Percentiles rank a stretch among this genome's conserved stretches.
Evolutionary conservation across 2,797 vertebrate genomes (phyloP).

Genomic region (Phoebastria nigripes): DNA sequence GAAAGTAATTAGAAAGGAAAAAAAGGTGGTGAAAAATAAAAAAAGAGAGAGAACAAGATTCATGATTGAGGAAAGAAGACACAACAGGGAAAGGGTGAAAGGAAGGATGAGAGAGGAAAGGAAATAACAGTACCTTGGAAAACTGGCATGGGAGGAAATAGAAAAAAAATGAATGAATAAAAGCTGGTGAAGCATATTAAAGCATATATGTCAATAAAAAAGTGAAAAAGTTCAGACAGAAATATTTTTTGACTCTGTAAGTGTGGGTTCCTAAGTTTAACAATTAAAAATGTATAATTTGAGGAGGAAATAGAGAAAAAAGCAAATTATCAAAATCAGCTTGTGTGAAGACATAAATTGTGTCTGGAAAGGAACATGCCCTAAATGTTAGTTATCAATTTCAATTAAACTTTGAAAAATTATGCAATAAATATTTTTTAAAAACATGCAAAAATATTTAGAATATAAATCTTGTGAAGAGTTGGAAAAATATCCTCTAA

Average conservation of each 20-base stretch:
- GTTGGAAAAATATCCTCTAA: neutral
- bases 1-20: neutral
- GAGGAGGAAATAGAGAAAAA: neutral
- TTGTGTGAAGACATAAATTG: neutral
- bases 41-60: neutral
- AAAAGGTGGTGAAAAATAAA: neutral
- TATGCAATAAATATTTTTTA: neutral
- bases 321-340: neutral
- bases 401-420: neutral
- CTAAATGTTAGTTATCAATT: neutral
- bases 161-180: neutral
- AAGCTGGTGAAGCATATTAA: neutral
- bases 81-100: neutral
- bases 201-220: neutral
- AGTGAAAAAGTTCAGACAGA: neutral
- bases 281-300: rapidly evolving
- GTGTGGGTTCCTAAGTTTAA: neutral
- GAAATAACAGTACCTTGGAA: neutral
- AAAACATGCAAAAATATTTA: neutral
- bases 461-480: neutral
- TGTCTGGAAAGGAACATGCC: neutral
- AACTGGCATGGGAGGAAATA: neutral
- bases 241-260: neutral
- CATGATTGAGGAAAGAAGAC: neutral
- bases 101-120: neutral